Conservation (phyloP, 2,113 vertebrate genomes). For the Phainopepla nitens region DNA sequence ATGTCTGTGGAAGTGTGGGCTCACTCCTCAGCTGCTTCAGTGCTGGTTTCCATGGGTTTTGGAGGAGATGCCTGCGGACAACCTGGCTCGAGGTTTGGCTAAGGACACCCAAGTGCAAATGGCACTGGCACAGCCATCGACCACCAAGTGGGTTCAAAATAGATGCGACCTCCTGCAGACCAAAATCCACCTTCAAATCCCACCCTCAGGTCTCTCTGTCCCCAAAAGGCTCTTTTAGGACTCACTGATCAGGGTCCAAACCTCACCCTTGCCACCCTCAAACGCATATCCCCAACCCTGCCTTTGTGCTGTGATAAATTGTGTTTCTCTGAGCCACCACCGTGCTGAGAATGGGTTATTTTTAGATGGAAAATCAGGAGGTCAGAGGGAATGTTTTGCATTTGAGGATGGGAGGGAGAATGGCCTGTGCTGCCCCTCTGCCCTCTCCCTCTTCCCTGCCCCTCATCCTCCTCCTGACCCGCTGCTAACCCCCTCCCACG, state of each 20-base stretch:
- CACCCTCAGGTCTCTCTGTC: background rate
- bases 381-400: slow-evolving; percentile 19
- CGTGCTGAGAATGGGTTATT: background rate
- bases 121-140: background rate
- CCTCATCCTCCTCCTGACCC: background rate
- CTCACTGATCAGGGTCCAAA: background rate
- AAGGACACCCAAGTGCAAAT: background rate
- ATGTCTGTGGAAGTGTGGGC: too few species aligned
- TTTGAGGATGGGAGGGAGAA: background rate
- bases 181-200: background rate
- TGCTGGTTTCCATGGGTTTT: background rate
- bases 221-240: background rate
- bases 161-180: background rate
- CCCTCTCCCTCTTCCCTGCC: background rate
- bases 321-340: background rate
- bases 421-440: background rate
- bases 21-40: background rate
- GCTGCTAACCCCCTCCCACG: background rate
- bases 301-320: background rate
- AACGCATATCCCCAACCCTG: background rate
- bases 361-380: background rate
- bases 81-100: too few species aligned
- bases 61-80: background rate
- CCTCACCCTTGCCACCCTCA: background rate
- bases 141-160: background rate